phyloP scores from a whole-genome alignment of 2,797 vertebrate species.

The Okamejei kenojei region DNA sequence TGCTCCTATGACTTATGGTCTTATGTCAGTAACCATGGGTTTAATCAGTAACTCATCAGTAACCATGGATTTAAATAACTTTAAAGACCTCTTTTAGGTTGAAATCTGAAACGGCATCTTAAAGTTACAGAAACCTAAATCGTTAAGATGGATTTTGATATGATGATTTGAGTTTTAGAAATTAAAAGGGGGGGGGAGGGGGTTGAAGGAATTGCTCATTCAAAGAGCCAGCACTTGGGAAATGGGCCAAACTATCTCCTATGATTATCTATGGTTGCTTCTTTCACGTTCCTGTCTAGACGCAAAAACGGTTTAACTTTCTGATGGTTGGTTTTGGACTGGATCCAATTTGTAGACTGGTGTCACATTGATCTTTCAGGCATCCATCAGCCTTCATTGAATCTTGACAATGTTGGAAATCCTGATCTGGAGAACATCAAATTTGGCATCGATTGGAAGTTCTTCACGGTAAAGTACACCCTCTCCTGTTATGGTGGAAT shows the following conservation, averaged over 20 bases:
- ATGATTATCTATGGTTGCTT: background rate
- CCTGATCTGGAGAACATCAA: slow-evolving; percentile 53
- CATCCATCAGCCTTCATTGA: background rate
- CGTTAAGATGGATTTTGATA: background rate
- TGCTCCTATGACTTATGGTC: no score
- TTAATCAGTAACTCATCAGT: no score
- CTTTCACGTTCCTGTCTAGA: background rate
- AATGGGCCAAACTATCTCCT: background rate
- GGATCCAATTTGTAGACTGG: background rate
- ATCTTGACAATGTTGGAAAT: slow-evolving; percentile 1
- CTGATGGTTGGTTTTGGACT: no score
- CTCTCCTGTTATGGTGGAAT: background rate
- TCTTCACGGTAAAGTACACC: slow-evolving; percentile 50
- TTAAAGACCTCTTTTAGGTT: no score
- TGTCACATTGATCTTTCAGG: background rate
- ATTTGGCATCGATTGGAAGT: slow-evolving; percentile 52
- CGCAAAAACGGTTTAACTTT: no score
- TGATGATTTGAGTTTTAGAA: background rate
- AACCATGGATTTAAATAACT: no score
- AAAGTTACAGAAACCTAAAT: background rate
- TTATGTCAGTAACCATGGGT: no score
- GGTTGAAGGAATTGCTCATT: background rate
- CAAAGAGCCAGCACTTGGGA: background rate
- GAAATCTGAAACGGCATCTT: background rate
- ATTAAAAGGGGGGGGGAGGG: background rate